Percentiles rank a stretch among this genome's conserved stretches.
Evolutionary conservation across 2,888 invertebrate genomes (phyloP).

Genomic region (Dryobotodes eremita): DNA sequence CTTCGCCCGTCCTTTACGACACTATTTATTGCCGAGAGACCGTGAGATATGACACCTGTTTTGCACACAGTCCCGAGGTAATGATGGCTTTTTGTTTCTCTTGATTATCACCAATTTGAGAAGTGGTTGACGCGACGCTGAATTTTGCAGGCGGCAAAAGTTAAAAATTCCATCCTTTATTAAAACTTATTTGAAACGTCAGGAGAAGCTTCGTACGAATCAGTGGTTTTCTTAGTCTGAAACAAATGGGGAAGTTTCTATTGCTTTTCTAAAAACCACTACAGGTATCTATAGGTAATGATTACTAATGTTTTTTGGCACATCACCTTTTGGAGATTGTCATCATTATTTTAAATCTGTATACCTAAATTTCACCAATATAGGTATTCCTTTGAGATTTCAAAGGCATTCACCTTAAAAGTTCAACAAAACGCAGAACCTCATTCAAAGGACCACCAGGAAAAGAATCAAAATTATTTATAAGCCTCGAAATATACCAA

Average conservation of each 20-base stretch:
- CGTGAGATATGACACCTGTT: constrained; percentile 59
- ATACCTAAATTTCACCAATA: not conserved
- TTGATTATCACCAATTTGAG: not conserved
- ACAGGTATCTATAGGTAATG: not conserved
- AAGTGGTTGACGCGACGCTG: too few relatives aligned
- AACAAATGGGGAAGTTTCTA: not conserved
- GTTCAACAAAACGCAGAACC: constrained; percentile 41
- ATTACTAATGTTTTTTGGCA: not conserved
- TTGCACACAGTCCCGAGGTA: constrained; percentile 10
- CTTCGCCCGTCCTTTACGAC: constrained; percentile 63
- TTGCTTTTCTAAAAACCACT: not conserved
- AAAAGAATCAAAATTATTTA: constrained; percentile 60
- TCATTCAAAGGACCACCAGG: constrained; percentile 64
- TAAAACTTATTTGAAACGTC: not conserved
- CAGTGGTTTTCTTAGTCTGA: not conserved
- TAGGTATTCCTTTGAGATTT: constrained; percentile 12
- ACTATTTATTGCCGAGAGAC: constrained; percentile 47
- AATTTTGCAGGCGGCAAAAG: not conserved
- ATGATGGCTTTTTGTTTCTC: not conserved
- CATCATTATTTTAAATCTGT: not conserved
- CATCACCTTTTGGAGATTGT: not conserved
- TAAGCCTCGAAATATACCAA: constrained; percentile 55
- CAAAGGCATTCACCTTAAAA: constrained; percentile 47
- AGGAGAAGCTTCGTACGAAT: not conserved
- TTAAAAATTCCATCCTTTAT: not conserved